These are phyloP conservation scores for Speoplatyrhinus poulsoni DNA, from an alignment of 2,113 vertebrate species.

Conservation along the genomic window DNA sequence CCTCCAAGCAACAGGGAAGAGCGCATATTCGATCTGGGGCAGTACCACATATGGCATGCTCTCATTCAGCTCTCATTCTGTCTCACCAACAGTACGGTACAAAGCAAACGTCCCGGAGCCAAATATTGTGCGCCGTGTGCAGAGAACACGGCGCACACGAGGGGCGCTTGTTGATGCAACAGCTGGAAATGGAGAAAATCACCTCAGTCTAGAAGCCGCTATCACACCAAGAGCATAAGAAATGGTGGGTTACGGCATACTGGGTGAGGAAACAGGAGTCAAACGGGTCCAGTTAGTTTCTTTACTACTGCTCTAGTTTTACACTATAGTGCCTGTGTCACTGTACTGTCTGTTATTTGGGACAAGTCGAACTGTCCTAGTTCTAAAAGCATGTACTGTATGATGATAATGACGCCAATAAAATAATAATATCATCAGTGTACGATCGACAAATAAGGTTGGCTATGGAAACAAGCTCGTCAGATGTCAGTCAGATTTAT, in stretches of 20 bases:
- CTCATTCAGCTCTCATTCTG: not conserved
- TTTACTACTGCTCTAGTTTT: not conserved
- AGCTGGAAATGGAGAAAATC: slow-evolving; percentile 47
- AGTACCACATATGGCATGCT: not conserved
- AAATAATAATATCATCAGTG: not conserved
- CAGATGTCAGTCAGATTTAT: not conserved
- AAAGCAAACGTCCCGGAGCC: not conserved
- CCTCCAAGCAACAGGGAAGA: not conserved
- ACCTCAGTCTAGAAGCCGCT: slow-evolving; percentile 32
- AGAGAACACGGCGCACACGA: not conserved
- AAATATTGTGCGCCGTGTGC: not conserved
- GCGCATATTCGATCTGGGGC: not conserved
- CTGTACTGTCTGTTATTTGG: not conserved
- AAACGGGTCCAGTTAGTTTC: too few species aligned
- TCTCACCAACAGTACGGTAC: not conserved
- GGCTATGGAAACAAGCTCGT: not conserved
- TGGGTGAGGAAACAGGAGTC: not conserved
- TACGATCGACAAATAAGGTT: not conserved
- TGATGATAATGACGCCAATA: not conserved
- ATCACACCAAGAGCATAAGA: slow-evolving; percentile 27
- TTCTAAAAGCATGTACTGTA: slow-evolving; percentile 1
- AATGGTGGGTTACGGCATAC: too few species aligned
- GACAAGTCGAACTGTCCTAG: not conserved
- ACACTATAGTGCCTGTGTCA: slow-evolving; percentile 5
- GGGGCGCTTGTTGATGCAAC: slow-evolving; percentile 50